Base-by-base conservation (phyloP, 2,888 invertebrate genomes). In the Aelia acuminata region DNA sequence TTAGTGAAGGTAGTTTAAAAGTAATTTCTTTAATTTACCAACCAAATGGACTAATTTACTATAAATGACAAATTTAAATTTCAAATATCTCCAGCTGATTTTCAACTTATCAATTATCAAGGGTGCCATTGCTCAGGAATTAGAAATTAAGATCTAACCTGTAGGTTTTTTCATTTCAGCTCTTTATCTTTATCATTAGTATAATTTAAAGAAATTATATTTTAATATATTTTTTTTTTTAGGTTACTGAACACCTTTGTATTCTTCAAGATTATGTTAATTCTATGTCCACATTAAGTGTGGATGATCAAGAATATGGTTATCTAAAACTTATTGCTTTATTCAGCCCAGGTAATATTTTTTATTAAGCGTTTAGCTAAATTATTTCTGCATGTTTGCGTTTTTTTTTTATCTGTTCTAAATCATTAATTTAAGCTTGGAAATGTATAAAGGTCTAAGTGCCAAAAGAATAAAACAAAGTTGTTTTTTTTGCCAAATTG, bases 291-390 rank as follows among this genome's bases (percentile, higher is more conserved):
- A 93, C 94, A 89, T 93, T 97, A 90, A 95, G 96, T 89, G 94
- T 97, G 49, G 95, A 96, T 91, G 96, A 97, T 90, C 94, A 96
- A 89, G 98, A 98, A 92, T 97, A 96, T 92, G 98, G 98, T 0
- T 96, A 97, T 91, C 94, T 98, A 80, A 95, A 98, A 91, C 96
- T 97, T 2, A 94, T 98, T 63, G 94, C 96, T 57, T 94, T 98
- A 43, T 97, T 97, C 92, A 96, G 96, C 91, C 95, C 96, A 86
- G 96, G 97, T 95, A 92, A 92, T 53, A 26, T 20, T 18, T 50
- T 47, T 22, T 84, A 43, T 84, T 22, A 48, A 31, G 3, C n/a
- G 3, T 84, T 49, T 49, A 26, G 43, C 18, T 35, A 31, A 26
- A 15, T 31, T 43, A 7, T 43, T 43, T 43, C n/a, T n/a, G n/a